These are phyloP conservation scores for Caracal caracal DNA, from an alignment of 2,113 vertebrate species.

Conservation along the genomic window DNA sequence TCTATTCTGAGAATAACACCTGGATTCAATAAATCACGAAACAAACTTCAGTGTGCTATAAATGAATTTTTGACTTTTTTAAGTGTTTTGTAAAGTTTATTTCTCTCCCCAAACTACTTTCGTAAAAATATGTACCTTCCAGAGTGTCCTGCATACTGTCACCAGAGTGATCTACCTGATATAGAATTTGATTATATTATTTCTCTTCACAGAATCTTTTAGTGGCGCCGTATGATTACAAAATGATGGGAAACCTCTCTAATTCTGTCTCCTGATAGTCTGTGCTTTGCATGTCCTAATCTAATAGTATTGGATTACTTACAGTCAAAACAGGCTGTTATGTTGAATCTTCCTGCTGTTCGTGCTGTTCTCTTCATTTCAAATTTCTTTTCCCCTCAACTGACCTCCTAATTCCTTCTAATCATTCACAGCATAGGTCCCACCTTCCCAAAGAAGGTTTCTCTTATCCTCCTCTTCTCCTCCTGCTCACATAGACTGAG, in stretches of 20 bases:
- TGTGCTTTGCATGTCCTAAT: not conserved
- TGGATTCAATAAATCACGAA: conserved; percentile 56
- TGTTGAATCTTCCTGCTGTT: not conserved
- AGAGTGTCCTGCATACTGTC: not conserved
- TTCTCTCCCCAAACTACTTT: not conserved
- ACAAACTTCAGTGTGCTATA: conserved; percentile 13
- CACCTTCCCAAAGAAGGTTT: not conserved
- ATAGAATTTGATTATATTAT: not conserved
- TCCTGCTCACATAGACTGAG: not conserved
- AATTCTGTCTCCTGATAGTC: not conserved
- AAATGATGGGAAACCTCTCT: not conserved
- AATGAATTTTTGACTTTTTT: conserved; percentile 43
- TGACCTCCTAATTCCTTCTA: not conserved
- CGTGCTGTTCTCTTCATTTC: not conserved
- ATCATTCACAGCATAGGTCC: not conserved
- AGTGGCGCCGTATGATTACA: not conserved
- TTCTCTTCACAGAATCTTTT: not conserved
- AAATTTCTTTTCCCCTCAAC: not conserved
- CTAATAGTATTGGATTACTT: not conserved
- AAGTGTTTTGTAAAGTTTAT: not conserved
- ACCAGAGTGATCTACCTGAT: not conserved
- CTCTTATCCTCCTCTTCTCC: not conserved
- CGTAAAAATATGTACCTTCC: not conserved
- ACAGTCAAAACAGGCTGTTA: not conserved
- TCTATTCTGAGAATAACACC: conserved; percentile 11